Base-by-base conservation (phyloP, 2,797 vertebrate genomes). In the Karalla daura region DNA sequence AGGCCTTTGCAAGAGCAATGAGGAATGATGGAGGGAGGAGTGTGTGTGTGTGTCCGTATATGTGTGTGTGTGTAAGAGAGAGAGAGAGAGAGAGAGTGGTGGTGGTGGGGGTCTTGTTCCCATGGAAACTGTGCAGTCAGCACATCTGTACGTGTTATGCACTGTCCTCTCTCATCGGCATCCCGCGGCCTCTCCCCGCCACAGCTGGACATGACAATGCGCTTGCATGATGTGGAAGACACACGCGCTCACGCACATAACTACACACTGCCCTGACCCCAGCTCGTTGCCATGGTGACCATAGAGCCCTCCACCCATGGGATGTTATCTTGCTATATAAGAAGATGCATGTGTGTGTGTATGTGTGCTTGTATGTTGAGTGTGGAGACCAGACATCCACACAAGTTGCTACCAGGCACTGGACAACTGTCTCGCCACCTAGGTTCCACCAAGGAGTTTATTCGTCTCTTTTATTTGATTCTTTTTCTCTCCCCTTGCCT, bases 91-190 rank as follows among this genome's bases (percentile, higher is more conserved):
- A 33, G 66, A 54, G 7, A 44, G 20, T 12, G 17, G 20, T 3
- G 6, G 15, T 63, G 13, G 17, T 15, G 68, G 71, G 76, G 83
- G 74, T 74, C 75, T 71, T 58, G 92, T 94, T 94, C 85, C 93
- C 92, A 93, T 94, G 91, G 93, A 94, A 94, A 94, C 93, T 86
- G 91, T 92, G 91, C 89, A 92, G 91, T 93, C 93, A 94, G 92
- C 93, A 93, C 91, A 94, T 91, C 92, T 92, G 92, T 88, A 89
- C 76, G 76, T 76, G 83, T 89, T 89, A 49, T 84, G 75, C 53
- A 68, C 78, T 85, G 88, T 91, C 90, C 78, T 87, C 71, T 85
- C 85, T 78, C 68, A 75, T 90, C 63, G 84, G 85, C 84, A 67
- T 90, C 90, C 69, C 59, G 47, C n/a, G 60, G 80, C 84, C 75